Evolutionary conservation across 2,113 vertebrate species (phyloP).

Genomic region (Sinocyclocheilus grahami): DNA sequence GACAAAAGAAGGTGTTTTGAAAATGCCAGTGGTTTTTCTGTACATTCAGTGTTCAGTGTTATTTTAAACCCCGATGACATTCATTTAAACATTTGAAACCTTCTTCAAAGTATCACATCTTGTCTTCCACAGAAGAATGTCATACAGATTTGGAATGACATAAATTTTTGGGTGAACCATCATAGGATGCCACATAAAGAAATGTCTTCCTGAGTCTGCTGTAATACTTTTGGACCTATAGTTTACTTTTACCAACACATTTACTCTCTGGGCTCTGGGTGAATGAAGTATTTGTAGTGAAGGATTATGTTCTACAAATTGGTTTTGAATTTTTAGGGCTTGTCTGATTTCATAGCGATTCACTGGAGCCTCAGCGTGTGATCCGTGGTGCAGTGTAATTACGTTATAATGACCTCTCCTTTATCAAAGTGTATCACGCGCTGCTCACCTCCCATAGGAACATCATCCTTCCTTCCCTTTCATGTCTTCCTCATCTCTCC

Average conservation of each 20-base stretch:
- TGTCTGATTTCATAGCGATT: slow-evolving; percentile 11
- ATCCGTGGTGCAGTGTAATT: slow-evolving; percentile 14
- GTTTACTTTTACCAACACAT: neutral
- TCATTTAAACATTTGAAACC: neutral
- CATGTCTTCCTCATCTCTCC: slow-evolving; percentile 19
- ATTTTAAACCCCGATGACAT: neutral
- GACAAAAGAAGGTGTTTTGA: neutral
- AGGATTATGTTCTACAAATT: slow-evolving; percentile 6
- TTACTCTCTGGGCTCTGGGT: neutral
- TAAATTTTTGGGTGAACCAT: neutral
- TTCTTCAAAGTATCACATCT: neutral
- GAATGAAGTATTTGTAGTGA: neutral
- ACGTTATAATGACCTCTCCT: slow-evolving; percentile 14
- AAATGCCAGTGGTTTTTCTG: neutral
- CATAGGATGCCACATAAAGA: neutral
- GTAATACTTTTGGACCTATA: neutral
- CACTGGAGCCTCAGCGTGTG: neutral
- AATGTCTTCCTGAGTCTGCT: neutral
- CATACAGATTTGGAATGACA: neutral
- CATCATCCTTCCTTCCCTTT: slow-evolving; percentile 12
- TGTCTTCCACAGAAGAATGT: neutral
- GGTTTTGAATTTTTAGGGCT: neutral
- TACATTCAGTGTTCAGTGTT: neutral
- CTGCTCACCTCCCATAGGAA: slow-evolving; percentile 2
- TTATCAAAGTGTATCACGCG: slow-evolving; percentile 11